Evolutionary conservation across 2,888 invertebrate genomes (phyloP), one percentile per base, ranked within the genome.

Genomic region (Cephus nigrinus): DNA sequence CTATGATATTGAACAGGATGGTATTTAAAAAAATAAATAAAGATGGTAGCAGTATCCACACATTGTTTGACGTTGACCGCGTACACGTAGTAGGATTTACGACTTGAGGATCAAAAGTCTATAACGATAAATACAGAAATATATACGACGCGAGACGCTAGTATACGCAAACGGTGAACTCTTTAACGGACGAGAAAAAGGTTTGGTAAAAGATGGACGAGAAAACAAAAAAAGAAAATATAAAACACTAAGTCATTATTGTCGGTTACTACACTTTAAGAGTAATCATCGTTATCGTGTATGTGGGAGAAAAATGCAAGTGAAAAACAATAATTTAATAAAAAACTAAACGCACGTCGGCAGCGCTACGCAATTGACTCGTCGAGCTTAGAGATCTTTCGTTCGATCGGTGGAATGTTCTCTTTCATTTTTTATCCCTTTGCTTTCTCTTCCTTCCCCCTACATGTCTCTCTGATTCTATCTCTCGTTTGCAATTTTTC

Each of bases 381-480:
- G 76, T 78, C 74, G 78, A 78, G 73, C 55, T 77, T 72, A 79
- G 80, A 79, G 72, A 69, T 79, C 73, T 78, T 82, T 76, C 73
- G 82, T 79, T 77, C 79, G 80, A 78, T 79, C 82, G 84, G 75
- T 88, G 88, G 87, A 88, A 88, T 88, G 88, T 88, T 85, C 81
- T 85, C 73, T 76, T 78, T 77, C 36, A 73, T 76, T 78, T 32
- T 75, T 34, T 75, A 68, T 75, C 40, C 69, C 55, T 34, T 31
- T 79, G 12, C 30, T 77, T 40, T 69, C 35, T 74, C 32, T 35
- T 68, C 33, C 74, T 71, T 36, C 36, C 34, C 31, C 55, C 69
- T 12, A n/a, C 15, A 15, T 31, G 35, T 32, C 33, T 35, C 12
- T 71, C n/a, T 75, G 73, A 72, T 30, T 76, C 74, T 78, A 68